Conservation (phyloP, 92 coral and sea anemone species). For the Siderastrea radians region DNA sequence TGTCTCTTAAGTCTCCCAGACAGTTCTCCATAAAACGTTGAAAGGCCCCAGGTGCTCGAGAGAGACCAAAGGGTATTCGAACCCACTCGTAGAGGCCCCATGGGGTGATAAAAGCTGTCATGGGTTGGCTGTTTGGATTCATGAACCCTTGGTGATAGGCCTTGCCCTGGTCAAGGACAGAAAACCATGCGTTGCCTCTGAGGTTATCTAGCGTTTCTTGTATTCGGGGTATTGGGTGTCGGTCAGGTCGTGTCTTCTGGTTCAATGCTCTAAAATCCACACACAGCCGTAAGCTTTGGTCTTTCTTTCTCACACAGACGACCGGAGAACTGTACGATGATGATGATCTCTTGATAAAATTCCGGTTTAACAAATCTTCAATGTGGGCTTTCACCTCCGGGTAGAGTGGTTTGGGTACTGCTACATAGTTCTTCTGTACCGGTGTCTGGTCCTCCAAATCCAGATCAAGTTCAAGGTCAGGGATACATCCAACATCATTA, state of each 20-base stretch:
- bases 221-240: no score
- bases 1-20: no score
- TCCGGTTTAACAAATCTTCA: conserved; percentile 72
- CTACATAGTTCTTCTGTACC: conserved; percentile 74
- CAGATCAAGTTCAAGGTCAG: no score
- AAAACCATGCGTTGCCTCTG: conserved; percentile 80
- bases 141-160: conserved; percentile 82
- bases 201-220: conserved; percentile 72
- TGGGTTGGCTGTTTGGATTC: conserved; percentile 58
- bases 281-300: conserved; percentile 72
- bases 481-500: no score
- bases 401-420: conserved; percentile 73
- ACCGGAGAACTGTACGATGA: conserved; percentile 70
- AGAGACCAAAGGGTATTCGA: conserved; percentile 73
- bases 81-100: conserved; percentile 78
- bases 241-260: conserved; percentile 74
- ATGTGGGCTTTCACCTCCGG: conserved; percentile 75
- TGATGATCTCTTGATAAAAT: conserved; percentile 61
- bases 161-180: conserved; percentile 78
- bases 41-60: conserved; percentile 66
- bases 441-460: no score
- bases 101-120: conserved; percentile 73
- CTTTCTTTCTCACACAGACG: conserved; percentile 74
- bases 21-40: conserved; percentile 74
- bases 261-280: conserved; percentile 77